phyloP scores from a whole-genome alignment of 2,888 invertebrate species.

The Encarsia formosa region DNA sequence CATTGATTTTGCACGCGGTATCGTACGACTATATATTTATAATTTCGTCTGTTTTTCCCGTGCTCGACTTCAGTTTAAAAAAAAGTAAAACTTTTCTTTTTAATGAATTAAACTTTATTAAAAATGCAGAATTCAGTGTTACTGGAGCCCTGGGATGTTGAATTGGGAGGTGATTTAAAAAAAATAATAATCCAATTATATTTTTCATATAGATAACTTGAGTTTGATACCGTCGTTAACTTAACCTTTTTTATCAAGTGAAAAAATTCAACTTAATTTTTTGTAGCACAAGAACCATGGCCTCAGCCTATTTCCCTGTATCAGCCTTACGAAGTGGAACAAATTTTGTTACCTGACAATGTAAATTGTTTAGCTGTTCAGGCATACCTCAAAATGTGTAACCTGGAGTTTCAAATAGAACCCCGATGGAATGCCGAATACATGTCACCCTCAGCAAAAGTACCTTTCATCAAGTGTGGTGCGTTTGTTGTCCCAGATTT shows the following conservation, averaged over 20 bases:
- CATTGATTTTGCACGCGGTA: too few relatives aligned
- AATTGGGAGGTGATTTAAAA: slow-evolving; percentile 33
- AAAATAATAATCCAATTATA: not conserved
- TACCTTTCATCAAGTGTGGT: slow-evolving; percentile 90
- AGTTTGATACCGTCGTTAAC: not conserved
- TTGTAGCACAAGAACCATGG: slow-evolving; percentile 82
- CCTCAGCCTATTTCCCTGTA: slow-evolving; percentile 80
- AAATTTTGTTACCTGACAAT: slow-evolving; percentile 89
- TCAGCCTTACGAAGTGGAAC: slow-evolving; percentile 89
- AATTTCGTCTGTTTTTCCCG: too few relatives aligned
- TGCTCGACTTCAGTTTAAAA: too few relatives aligned
- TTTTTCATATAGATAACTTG: not conserved
- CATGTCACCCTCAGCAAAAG: slow-evolving; percentile 91
- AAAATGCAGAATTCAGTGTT: slow-evolving; percentile 17
- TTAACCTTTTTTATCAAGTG: not conserved
- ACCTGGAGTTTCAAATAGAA: slow-evolving; percentile 76
- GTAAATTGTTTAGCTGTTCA: slow-evolving; percentile 92
- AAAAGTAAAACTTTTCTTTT: too few relatives aligned
- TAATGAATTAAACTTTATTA: too few relatives aligned
- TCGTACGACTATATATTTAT: too few relatives aligned
- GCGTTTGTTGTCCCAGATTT: slow-evolving; percentile 85
- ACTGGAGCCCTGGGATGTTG: slow-evolving; percentile 13
- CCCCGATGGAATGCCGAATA: slow-evolving; percentile 88
- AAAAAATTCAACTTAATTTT: not conserved
- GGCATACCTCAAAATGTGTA: slow-evolving; percentile 90